Base-by-base conservation (phyloP, 2,113 vertebrate species). In the Hippoglossus stenolepis region DNA sequence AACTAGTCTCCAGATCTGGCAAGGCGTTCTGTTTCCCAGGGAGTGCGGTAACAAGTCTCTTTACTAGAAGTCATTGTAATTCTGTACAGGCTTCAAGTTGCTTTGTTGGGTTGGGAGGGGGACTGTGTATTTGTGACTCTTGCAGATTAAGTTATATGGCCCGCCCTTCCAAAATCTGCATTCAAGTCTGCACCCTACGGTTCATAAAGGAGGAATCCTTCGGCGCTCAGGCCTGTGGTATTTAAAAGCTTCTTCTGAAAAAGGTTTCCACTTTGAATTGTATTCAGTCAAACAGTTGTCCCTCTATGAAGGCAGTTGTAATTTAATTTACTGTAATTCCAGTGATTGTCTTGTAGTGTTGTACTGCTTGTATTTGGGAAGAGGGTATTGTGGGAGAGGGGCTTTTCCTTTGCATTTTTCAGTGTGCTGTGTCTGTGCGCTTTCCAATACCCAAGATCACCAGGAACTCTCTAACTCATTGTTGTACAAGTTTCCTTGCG, bases 391-490 rank as follows among this genome's bases (percentile, higher is more conserved):
- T 90, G 88, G 83, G 88, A n/a, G 87, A 73, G 89, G 85, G 91
- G 82, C 72, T 87, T 91, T 91, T 84, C 83, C 77, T 93, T 91
- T 94, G 88, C 91, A 91, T 94, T 94, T 94, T 94, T 85, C 93
- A 95, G 93, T 94, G 92, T 93, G 92, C 93, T 71, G 90, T 94
- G 90, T 92, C 92, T 90, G 84, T 93, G 91, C 84, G 93, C 90
- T 93, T 93, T 92, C 90, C 86, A 91, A 92, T 91, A 88, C 85
- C 90, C 85, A 75, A 92, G 92, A 89, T 72, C 90, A 85, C 82
- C 93, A 84, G 93, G 93, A 94, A 89, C 79, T 90, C 24, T 24
- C 78, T 94, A 92, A 92, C 91, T 93, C 92, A 91, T 94, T 93
- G 88, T 94, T 94, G 91, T 93, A 85, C 92, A 91, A 86, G 85